Conservation (phyloP, 2,113 vertebrate genomes). For the rabbit (Oryctolagus cuniculus) region mOryCun1.1 NC_091433.1:27461001-27461500, state of each 20-base stretch:
- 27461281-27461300: background rate
- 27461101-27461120: background rate
- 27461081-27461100: background rate
- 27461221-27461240: background rate
- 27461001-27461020: background rate
- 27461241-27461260: background rate
- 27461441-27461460: background rate
- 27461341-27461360: background rate
- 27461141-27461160: background rate
- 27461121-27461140: background rate
- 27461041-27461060: background rate
- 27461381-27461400: background rate
- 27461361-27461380: background rate
- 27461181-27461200: conserved; percentile 21
- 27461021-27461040: background rate
- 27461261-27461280: background rate
- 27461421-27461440: background rate
- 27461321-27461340: background rate
- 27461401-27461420: background rate
- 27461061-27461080: background rate
- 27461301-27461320: background rate
- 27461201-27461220: background rate
- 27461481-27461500: background rate
- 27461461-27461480: background rate
- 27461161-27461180: background rate